These are phyloP conservation scores for Eriocheir sinensis DNA, from an alignment of 1,140 invertebrate genomes.

Conservation along the genomic window DNA sequence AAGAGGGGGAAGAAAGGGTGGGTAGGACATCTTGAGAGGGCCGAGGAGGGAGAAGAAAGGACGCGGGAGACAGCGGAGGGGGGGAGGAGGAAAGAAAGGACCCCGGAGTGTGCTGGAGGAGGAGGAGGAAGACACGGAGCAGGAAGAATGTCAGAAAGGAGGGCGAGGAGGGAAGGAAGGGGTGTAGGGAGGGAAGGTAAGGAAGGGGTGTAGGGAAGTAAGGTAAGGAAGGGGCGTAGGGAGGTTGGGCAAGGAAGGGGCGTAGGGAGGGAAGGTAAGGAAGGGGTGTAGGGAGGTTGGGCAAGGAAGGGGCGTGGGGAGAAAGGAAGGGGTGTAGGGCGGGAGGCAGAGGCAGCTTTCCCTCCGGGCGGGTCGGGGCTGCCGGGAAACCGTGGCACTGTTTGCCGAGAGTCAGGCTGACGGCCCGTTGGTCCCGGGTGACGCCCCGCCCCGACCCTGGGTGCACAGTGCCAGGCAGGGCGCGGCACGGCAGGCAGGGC, in stretches of 20 bases:
- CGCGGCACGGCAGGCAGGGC: background rate
- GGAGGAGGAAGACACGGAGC: background rate
- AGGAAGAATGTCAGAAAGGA: background rate
- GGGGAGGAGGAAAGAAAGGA: background rate
- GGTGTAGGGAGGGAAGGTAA: background rate
- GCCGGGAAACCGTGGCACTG: background rate
- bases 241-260: background rate
- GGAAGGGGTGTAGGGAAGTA: background rate
- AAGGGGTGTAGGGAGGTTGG: background rate
- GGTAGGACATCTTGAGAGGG: no score
- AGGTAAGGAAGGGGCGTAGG: background rate
- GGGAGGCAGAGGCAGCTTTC: background rate
- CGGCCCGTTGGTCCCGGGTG: slow-evolving; percentile 12
- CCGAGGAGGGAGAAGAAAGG: background rate
- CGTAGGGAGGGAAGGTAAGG: background rate
- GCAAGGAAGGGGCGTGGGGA: background rate
- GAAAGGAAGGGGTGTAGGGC: background rate
- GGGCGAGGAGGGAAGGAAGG: background rate
- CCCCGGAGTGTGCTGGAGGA: background rate
- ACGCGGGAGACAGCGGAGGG: background rate
- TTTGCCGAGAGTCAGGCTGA: background rate
- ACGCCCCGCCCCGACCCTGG: background rate
- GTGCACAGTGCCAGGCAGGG: background rate
- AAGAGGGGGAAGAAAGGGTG: background rate
- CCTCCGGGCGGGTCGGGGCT: background rate